A percentile compares a stretch with the other conserved stretches of the same genome.
Conservation (phyloP, 2,888 invertebrate species). For the Nemurella pictetii region DNA sequence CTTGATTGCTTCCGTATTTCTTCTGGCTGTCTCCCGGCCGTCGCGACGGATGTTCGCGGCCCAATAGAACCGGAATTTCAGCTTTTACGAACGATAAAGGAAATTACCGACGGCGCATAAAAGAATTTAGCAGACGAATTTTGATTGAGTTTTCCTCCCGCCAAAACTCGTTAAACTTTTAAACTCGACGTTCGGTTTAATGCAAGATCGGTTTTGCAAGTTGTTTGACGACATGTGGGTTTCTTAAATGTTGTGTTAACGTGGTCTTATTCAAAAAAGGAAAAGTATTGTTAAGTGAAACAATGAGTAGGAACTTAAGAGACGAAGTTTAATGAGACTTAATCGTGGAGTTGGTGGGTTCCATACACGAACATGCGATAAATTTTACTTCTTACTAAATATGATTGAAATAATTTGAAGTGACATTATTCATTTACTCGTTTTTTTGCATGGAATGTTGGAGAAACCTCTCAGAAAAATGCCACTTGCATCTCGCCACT, state of each 20-base stretch:
- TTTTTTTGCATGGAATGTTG: too few relatives aligned
- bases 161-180: constrained; percentile 20
- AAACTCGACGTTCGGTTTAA: neutral
- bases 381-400: too few relatives aligned
- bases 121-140: constrained; percentile 28
- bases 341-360: too few relatives aligned
- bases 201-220: neutral
- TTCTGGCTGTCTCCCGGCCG: constrained; percentile 19
- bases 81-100: constrained; percentile 27
- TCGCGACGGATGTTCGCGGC: constrained; percentile 23
- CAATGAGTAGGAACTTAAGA: too few relatives aligned
- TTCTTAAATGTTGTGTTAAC: too few relatives aligned
- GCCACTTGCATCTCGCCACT: neutral
- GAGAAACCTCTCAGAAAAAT: too few relatives aligned
- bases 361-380: too few relatives aligned
- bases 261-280: too few relatives aligned
- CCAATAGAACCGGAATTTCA: constrained; percentile 20
- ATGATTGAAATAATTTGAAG: too few relatives aligned
- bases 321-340: too few relatives aligned
- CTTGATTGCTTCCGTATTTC: constrained; percentile 33
- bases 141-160: constrained; percentile 25
- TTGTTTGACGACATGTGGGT: neutral
- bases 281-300: too few relatives aligned
- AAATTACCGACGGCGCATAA: constrained; percentile 23
- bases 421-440: too few relatives aligned